phyloP scores from a whole-genome alignment of 2,113 vertebrate genomes.

The Bubo scandiacus region DNA sequence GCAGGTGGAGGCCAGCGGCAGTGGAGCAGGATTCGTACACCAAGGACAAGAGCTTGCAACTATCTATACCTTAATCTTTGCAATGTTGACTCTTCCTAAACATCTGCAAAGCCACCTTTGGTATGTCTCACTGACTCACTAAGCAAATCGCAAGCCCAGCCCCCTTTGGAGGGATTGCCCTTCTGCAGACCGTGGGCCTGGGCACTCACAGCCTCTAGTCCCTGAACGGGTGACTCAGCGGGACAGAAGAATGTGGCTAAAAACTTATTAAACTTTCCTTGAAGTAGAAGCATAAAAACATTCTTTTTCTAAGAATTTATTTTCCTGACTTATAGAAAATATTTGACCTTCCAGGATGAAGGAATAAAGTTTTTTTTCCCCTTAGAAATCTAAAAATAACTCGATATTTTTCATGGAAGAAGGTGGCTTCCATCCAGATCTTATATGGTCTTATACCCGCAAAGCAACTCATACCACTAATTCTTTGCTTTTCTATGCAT shows the following conservation, averaged over 20 bases:
- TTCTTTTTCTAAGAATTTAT: conserved; percentile 14
- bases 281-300: neutral
- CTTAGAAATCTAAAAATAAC: conserved; percentile 24
- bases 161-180: neutral
- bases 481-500: conserved; percentile 19
- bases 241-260: neutral
- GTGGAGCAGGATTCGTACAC: neutral
- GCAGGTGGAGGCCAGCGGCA: neutral
- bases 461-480: neutral
- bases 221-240: neutral
- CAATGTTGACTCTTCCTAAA: neutral
- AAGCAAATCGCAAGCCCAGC: neutral
- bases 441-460: neutral
- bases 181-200: neutral
- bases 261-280: neutral
- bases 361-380: neutral
- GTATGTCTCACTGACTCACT: neutral
- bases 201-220: neutral
- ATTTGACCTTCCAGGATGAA: conserved; percentile 31
- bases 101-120: neutral
- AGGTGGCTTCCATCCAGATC: conserved; percentile 1
- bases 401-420: conserved; percentile 44
- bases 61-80: neutral
- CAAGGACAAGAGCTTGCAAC: neutral
- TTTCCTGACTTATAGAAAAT: conserved; percentile 41